Base-by-base conservation (phyloP, 2,888 invertebrate species). In the Dorcus hopei region DNA sequence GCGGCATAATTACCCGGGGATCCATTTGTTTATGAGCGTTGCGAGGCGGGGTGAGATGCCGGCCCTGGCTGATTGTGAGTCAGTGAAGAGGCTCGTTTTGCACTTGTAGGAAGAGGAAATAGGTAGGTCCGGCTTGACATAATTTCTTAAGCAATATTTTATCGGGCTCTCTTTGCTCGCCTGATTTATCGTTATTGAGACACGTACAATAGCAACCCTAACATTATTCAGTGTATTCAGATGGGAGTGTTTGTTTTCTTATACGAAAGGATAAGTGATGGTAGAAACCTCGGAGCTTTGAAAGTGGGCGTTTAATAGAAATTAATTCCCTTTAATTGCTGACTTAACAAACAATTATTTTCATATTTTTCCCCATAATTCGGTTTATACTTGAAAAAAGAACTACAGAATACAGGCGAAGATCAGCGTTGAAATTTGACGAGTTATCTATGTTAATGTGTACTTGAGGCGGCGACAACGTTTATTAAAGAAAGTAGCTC, bases 61-160 rank as follows among this genome's bases (percentile, higher is more conserved):
- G 45, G 16, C 48, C 39, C 33, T 33, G 47, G 26, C 26, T 33
- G 26, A 7, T 19, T 43, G 52, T 49, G 59, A 63, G 41, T 58
- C 49, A 57, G 61, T 63, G 62, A 61, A 54, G 61, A 61, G 62
- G 59, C 55, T 58, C 56, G 58, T 52, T 59, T 59, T 54, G 52
- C 59, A 56, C 59, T 65, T 65, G 65, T 65, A 62, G 65, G 65
- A 63, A 61, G 65, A 65, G 65, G 65, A 65, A 65, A 62, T 63
- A 61, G 57, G 61, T 56, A 60, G 65, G 65, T 52, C 57, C 52
- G 47, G 57, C 60, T 62, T 64, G 65, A 62, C 65, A 65, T 65
- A 65, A 63, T 62, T 64, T 60, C 64, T 65, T 59, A 48, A 56
- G 57, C 54, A 58, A 59, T 53, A 59, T 59, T 63, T 63, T 63